Evolutionary conservation across 2,113 vertebrate species (phyloP), one percentile per base, ranked within the genome.

Genomic region (Taxidea taxus): DNA sequence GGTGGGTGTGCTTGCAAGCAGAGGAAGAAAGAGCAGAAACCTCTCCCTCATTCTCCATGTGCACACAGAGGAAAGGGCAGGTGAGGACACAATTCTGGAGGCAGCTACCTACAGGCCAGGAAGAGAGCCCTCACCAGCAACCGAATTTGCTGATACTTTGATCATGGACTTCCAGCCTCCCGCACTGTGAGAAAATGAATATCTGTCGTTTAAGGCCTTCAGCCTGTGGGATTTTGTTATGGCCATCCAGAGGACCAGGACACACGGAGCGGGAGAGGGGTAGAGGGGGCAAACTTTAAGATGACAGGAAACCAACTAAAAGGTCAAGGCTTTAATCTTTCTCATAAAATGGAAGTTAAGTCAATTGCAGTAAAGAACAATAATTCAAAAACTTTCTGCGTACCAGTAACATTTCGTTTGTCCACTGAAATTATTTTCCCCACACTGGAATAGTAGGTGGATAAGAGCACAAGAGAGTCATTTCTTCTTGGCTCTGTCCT

Each of bases 61-160:
- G 37, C 81, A 47, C 18, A 25, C 9, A 75, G 39, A 83, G 78
- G 27, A 21, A n/a, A 91, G 23, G 23, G 6, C 18, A 18, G 0
- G 3, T 3, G 77, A 66, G 47, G 39, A 51, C 44, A 51, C 34
- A 39, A 15, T 23, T 0, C 13, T 90, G 84, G 54, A 83, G 56
- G 66, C 1, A 0, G 18, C 16, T 37, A 68, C 34, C 44, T 42
- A 47, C 16, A 87, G 90, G 64, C 72, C 92, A 86, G 34, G 37
- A 64, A 95, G 86, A 84, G 37, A 81, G 44, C 83, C 90, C 83
- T 96, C 87, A 77, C 78, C 49, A 49, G 78, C 77, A 78, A 56
- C 31, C n/a, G 3, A 68, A 85, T 60, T 56, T 77, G 49, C 37
- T n/a, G 27, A 58, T 42, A 49, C 82, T 70, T 44, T n/a, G 90